Conservation (phyloP, 2,888 invertebrate species). For the Cybosia mesomella region DNA sequence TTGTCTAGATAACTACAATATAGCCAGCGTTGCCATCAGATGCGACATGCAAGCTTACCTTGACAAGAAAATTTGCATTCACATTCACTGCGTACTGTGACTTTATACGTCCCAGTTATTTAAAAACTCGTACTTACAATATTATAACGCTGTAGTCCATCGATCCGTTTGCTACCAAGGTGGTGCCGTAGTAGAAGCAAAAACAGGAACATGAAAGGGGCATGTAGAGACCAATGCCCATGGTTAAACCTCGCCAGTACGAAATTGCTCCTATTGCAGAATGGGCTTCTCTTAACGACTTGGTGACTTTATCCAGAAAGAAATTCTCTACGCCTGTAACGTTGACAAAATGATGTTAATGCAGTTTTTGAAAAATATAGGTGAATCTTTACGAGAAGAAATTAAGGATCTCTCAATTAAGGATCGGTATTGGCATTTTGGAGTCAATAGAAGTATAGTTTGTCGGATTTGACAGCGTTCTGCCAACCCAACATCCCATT, state of each 20-base stretch:
- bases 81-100: too few relatives aligned
- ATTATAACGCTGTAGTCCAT: slow-evolving; percentile 89
- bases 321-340: slow-evolving; percentile 81
- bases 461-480: too few relatives aligned
- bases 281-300: slow-evolving; percentile 80
- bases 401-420: too few relatives aligned
- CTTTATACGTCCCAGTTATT: too few relatives aligned
- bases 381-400: too few relatives aligned
- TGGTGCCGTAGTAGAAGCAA: slow-evolving; percentile 90
- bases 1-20: too few relatives aligned
- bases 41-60: too few relatives aligned
- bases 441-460: too few relatives aligned
- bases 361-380: background rate
- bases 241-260: slow-evolving; percentile 89
- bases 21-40: too few relatives aligned
- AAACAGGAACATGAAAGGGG: slow-evolving; percentile 90
- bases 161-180: slow-evolving; percentile 87
- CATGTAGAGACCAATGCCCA: slow-evolving; percentile 89
- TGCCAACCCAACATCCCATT: background rate
- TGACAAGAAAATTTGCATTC: too few relatives aligned
- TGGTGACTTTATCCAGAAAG: slow-evolving; percentile 86
- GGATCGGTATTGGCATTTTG: too few relatives aligned
- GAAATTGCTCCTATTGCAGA: slow-evolving; percentile 85
- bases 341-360: background rate
- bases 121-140: slow-evolving; percentile 88